Conservation (phyloP, 2,797 vertebrate species). For the Coregonus ussuriensis region DNA sequence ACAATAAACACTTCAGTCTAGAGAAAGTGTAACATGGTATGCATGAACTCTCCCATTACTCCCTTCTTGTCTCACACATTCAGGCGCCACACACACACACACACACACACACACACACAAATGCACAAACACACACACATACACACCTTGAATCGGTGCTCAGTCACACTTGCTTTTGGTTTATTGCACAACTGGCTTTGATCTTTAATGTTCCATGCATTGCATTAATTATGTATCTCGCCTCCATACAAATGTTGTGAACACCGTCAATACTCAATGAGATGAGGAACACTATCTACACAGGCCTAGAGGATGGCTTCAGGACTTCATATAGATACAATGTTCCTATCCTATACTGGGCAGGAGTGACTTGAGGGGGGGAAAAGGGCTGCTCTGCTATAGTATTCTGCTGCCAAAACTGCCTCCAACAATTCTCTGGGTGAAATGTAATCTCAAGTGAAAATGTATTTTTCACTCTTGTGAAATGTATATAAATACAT, state of each 20-base stretch:
- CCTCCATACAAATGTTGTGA: constrained; percentile 59
- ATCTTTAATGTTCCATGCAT: constrained; percentile 74
- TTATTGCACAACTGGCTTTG: constrained; percentile 70
- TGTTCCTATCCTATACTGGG: constrained; percentile 32
- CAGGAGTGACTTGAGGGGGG: constrained; percentile 40
- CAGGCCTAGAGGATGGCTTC: constrained; percentile 64
- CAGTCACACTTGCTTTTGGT: constrained; percentile 62
- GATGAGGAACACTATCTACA: constrained; percentile 53
- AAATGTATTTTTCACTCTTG: constrained; percentile 39
- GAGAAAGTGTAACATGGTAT: background rate
- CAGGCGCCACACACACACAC: background rate
- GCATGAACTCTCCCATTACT: background rate
- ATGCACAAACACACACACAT: constrained; percentile 28
- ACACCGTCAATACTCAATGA: constrained; percentile 66
- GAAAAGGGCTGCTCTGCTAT: constrained; percentile 30
- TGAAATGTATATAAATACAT: constrained; percentile 36
- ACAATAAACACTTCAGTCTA: background rate
- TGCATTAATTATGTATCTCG: constrained; percentile 78
- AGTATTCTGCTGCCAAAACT: constrained; percentile 35
- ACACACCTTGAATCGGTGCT: constrained; percentile 59
- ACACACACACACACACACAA: constrained; percentile 13
- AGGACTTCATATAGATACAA: constrained; percentile 42
- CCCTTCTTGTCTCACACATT: background rate
- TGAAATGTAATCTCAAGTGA: constrained; percentile 31
- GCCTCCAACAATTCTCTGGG: constrained; percentile 33